Base-by-base conservation (phyloP, 1,140 invertebrate genomes). In the Drosophila lowei region DNA sequence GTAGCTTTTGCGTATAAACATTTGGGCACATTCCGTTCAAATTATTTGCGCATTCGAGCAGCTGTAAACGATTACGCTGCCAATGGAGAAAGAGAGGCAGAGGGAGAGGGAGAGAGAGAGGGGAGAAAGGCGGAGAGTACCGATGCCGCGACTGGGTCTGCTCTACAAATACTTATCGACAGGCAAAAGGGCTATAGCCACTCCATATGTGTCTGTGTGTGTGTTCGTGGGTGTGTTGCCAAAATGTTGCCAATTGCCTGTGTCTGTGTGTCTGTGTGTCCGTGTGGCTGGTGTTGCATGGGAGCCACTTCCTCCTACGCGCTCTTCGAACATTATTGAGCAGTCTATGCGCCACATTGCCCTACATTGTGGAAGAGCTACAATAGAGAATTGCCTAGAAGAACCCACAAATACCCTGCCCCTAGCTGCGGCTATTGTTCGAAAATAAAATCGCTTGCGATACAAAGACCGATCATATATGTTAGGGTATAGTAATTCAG, bases 41-140 rank as follows among this genome's bases (percentile, higher is more conserved):
- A 88, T 88, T 88, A 88, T 88, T 88, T 88, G 78, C 88, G 79
- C 89, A 84, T 90, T 90, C 79, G 70, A 88, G 79, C 88, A 90
- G 88, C 88, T 90, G 88, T 88, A 90, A 80, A 84, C 88, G 81
- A 90, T 90, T 90, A 90, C 88, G 58, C 72, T 68, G 44, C 56
- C 52, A 64, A 60, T 21, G 25, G 49, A 58, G 41, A 47, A 18
- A 41, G 13, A 59, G 49, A 56, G 44, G 55, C 6, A 47, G 21
- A 67, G 55, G n/a, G n/a, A 46, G 9, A 61, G n/a, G 21, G 21
- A 42, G 43, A 21, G 16, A 11, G 6, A 16, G 18, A 21, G 3
- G 15, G 34, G 18, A 21, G 13, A 34, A 50, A 30, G 28, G 55
- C 34, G n/a, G 1, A n/a, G 34, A 53, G 34, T 47, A 23, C 53